Evolutionary conservation across 2,888 invertebrate genomes (phyloP).

Genomic region (Cryptocephalus primarius): DNA sequence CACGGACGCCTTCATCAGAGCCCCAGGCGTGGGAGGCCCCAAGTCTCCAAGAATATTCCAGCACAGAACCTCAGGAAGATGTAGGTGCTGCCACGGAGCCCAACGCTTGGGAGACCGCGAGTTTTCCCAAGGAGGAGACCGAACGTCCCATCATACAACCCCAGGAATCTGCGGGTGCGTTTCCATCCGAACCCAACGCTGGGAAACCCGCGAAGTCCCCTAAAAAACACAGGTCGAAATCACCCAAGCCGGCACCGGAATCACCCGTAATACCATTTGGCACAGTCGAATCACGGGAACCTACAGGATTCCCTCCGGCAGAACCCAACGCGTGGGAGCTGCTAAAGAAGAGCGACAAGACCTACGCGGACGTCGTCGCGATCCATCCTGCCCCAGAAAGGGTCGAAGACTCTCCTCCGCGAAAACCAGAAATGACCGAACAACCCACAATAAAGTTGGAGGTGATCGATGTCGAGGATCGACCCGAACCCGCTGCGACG

Average conservation of each 20-base stretch:
- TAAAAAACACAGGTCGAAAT: slow-evolving; percentile 1
- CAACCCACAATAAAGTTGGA: not conserved
- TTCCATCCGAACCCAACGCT: too few relatives aligned
- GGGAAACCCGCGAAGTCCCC: slow-evolving; percentile 1
- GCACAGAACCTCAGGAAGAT: too few relatives aligned
- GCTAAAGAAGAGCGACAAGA: slow-evolving; percentile 45
- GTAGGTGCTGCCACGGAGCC: slow-evolving; percentile 7
- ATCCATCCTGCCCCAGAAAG: slow-evolving; percentile 31
- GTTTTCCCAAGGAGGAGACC: too few relatives aligned
- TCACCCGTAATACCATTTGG: not conserved
- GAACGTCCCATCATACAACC: too few relatives aligned
- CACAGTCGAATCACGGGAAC: not conserved
- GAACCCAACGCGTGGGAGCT: slow-evolving; percentile 41
- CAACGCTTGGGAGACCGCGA: slow-evolving; percentile 41
- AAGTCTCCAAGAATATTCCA: slow-evolving; percentile 1
- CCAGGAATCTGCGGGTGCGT: too few relatives aligned
- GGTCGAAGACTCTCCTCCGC: slow-evolving; percentile 6
- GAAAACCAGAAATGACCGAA: not conserved
- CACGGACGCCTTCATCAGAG: not conserved
- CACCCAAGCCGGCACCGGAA: not conserved
- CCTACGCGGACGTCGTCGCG: slow-evolving; percentile 59
- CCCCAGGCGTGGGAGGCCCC: too few relatives aligned
- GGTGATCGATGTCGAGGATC: not conserved
- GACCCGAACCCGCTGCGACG: not conserved
- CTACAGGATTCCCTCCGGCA: not conserved